Conservation (phyloP, 2,797 vertebrate genomes). For the Scomberomorus guttatus region DNA sequence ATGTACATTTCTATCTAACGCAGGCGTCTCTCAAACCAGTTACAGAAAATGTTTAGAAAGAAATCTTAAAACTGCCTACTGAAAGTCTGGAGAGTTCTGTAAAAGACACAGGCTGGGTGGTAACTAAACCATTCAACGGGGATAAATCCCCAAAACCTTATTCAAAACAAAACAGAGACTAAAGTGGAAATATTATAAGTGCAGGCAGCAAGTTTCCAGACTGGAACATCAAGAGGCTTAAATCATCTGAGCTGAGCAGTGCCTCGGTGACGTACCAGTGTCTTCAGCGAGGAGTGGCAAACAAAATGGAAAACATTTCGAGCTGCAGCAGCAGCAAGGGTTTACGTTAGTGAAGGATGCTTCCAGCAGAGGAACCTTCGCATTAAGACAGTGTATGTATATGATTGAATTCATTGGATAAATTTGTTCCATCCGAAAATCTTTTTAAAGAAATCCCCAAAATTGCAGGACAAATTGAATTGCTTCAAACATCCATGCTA, state of each 20-base stretch:
- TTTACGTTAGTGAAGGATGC: conserved; percentile 21
- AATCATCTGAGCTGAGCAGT: conserved; percentile 52
- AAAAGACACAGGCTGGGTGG: conserved; percentile 19
- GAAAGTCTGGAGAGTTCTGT: conserved; percentile 15
- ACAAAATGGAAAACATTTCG: conserved; percentile 33
- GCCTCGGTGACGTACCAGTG: conserved; percentile 3
- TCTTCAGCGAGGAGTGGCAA: conserved; percentile 40
- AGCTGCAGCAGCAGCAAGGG: conserved; percentile 16
- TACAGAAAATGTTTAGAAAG: conserved; percentile 26
- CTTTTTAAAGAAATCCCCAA: background rate
- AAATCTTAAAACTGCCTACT: conserved; percentile 2
- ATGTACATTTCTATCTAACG: background rate
- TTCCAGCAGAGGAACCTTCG: conserved; percentile 7
- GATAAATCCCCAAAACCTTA: conserved; percentile 59
- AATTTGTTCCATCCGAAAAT: conserved; percentile 34
- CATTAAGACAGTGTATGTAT: background rate
- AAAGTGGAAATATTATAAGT: conserved; percentile 37
- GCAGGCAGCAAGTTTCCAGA: conserved; percentile 49
- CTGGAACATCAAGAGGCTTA: conserved; percentile 65
- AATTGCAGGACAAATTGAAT: background rate
- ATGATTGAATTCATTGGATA: conserved; percentile 38
- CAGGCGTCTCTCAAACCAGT: background rate
- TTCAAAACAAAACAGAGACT: conserved; percentile 55
- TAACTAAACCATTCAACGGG: conserved; percentile 46
- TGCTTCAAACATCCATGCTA: conserved; percentile 9